Evolutionary conservation across 2,797 vertebrate genomes (phyloP).

Genomic region (Loris lydekkerianus): DNA sequence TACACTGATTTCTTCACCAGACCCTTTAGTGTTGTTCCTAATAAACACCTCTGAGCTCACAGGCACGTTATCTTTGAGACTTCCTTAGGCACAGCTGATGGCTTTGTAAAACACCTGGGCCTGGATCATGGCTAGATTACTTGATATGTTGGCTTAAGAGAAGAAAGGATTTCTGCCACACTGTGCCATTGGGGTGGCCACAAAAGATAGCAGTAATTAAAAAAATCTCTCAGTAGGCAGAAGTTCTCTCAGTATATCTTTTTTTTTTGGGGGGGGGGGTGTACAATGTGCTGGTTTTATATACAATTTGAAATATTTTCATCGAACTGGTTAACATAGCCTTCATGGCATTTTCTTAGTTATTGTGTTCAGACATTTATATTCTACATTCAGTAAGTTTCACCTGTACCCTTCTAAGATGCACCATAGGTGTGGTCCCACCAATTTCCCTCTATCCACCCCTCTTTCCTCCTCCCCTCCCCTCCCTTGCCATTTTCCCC

Average conservation of each 20-base stretch:
- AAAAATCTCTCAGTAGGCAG: not conserved
- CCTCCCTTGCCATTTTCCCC: too few species aligned
- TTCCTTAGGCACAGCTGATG: not conserved
- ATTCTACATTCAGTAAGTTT: too few species aligned
- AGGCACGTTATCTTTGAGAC: not conserved
- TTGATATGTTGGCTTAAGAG: not conserved
- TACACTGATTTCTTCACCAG: not conserved
- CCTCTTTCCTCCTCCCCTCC: too few species aligned
- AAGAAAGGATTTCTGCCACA: not conserved
- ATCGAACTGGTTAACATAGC: too few species aligned
- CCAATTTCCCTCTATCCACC: too few species aligned
- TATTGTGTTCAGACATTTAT: too few species aligned
- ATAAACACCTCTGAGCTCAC: not conserved
- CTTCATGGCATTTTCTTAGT: too few species aligned
- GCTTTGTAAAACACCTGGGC: not conserved
- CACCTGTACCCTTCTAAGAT: too few species aligned
- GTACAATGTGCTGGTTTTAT: too few species aligned
- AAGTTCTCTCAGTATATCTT: not conserved
- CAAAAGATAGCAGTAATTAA: not conserved
- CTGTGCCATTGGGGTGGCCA: not conserved
- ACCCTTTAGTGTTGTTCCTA: not conserved
- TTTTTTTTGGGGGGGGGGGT: too few species aligned
- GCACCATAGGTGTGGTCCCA: too few species aligned
- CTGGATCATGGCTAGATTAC: not conserved
- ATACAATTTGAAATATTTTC: too few species aligned